A percentile compares a stretch with the other conserved stretches of the same genome.
Conservation (phyloP, 2,888 invertebrate species). For the Junonia oenone region DNA sequence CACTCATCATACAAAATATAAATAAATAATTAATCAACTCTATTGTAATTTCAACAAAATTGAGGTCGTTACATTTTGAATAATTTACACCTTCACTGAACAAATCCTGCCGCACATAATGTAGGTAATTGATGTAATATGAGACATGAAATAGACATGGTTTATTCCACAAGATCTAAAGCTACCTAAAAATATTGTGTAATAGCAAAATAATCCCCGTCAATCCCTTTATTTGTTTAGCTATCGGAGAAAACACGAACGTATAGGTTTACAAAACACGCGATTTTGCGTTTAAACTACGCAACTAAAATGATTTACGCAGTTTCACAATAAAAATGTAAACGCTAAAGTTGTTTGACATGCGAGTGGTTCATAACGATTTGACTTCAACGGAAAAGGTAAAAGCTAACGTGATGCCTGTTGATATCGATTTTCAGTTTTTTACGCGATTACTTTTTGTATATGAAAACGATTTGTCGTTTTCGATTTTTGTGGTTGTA, state of each 20-base stretch:
- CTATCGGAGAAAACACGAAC: background rate
- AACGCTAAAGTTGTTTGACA: background rate
- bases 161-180: background rate
- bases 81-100: too few species aligned
- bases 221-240: background rate
- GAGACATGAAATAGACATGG: background rate
- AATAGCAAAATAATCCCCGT: background rate
- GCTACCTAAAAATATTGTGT: background rate
- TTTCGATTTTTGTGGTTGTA: too few species aligned
- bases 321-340: background rate
- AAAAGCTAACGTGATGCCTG: too few species aligned
- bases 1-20: too few species aligned
- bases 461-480: too few species aligned
- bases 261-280: background rate
- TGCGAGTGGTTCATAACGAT: background rate
- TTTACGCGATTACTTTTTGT: too few species aligned
- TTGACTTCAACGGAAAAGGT: background rate
- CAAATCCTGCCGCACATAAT: too few species aligned
- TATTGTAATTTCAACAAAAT: too few species aligned
- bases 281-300: conserved; percentile 4
- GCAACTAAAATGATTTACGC: background rate
- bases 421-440: too few species aligned
- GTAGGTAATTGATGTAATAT: background rate
- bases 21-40: too few species aligned
- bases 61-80: too few species aligned